Evolutionary conservation across 2,888 invertebrate genomes (phyloP), one percentile per base, ranked within the genome.

Genomic region (Meloe dianella): DNA sequence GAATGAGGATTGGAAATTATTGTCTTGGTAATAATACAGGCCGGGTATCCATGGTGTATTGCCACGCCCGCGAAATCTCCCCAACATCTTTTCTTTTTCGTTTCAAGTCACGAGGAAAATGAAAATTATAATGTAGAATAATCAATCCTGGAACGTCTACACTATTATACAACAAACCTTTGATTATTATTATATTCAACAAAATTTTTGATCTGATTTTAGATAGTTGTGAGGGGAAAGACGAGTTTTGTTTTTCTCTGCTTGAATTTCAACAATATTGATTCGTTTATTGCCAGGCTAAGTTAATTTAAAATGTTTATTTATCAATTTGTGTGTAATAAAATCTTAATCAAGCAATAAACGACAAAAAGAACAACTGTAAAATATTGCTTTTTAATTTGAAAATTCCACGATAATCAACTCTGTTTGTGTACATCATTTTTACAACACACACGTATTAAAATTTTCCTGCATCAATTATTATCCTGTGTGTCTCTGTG

Each of bases 1-100:
- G 76, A 80, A 79, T 78, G 78, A 79, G 74, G 73, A 75, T 78
- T 80, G 77, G 76, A 76, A 80, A 79, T 80, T 80, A 79, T 79
- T 80, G 80, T 80, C 81, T 78, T 70, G 70, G 77, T 66, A 69
- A 69, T 80, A 79, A 79, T 73, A 79, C 73, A 73, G 76, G 70
- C 71, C 73, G 72, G 74, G 73, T 72, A 73, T 71, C 68, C 66
- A 67, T 54, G 58, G 62, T n/a, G n/a, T 51, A 51, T 51, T 51
- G 69, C 71, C 76, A 76, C 78, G 77, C 79, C 79, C 74, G 65
- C 54, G 65, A 65, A 69, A 76, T 75, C 77, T 75, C 70, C 66
- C 63, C 61, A 71, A 71, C 64, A 63, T 56, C 67, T 63, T 70
- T 69, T 77, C 75, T 74, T 73, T 64, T 64, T 32, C 61, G 24